Conservation (phyloP, 2,888 invertebrate species). For the Hemaris fuciformis region DNA sequence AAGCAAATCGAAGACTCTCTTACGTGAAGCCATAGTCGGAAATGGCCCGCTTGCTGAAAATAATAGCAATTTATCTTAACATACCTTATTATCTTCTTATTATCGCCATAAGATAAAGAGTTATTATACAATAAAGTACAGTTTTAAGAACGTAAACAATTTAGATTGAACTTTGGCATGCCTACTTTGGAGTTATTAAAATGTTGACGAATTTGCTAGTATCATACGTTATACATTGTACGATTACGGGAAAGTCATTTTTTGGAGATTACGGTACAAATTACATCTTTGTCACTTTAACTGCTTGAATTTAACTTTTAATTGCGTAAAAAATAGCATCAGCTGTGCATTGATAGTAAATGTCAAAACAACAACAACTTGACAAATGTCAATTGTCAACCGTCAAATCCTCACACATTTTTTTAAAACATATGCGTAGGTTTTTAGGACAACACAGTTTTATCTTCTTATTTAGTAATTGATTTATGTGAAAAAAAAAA, state of each 20-base stretch:
- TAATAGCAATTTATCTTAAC: background rate
- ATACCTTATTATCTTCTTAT: conserved; percentile 15
- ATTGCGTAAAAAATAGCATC: background rate
- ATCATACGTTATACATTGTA: no score
- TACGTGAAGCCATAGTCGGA: conserved; percentile 44
- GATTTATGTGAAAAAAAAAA: no score
- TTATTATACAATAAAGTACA: background rate
- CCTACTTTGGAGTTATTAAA: background rate
- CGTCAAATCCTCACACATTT: no score
- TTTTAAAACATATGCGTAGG: no score
- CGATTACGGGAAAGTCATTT: no score
- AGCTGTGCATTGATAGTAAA: background rate
- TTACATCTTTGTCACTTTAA: background rate
- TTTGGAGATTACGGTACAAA: no score
- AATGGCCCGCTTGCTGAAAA: conserved; percentile 20
- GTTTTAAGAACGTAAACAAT: background rate
- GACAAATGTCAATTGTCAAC: background rate
- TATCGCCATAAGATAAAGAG: conserved; percentile 16
- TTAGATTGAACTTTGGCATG: background rate
- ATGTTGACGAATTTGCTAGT: no score
- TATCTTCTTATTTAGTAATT: no score
- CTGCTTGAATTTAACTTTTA: background rate
- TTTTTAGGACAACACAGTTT: no score
- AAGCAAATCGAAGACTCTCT: conserved; percentile 84
- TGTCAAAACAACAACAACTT: background rate